phyloP scores from a whole-genome alignment of 1,140 invertebrate genomes.

The Batillaria attramentaria region DNA sequence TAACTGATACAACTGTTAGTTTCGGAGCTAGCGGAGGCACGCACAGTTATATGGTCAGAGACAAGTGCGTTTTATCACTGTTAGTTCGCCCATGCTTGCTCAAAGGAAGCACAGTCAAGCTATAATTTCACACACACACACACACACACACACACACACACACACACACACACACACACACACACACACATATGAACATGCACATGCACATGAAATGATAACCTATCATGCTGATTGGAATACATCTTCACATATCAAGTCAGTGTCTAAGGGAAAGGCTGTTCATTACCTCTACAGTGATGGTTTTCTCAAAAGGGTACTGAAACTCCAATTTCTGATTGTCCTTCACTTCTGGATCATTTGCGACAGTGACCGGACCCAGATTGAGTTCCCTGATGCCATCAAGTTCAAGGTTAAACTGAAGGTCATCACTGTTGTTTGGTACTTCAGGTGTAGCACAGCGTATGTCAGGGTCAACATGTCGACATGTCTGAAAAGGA shows the following conservation, averaged over 20 bases:
- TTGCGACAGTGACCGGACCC: background rate
- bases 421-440: background rate
- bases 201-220: too few relatives aligned
- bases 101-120: background rate
- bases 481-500: too few relatives aligned
- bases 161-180: background rate
- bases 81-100: background rate
- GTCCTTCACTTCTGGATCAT: background rate
- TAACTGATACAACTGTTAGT: background rate
- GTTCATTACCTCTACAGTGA: background rate
- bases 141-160: background rate
- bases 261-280: background rate
- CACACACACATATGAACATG: too few relatives aligned
- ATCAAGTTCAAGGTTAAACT: slow-evolving; percentile 5
- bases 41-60: background rate
- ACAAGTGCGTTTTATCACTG: background rate
- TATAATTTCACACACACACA: background rate
- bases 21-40: background rate
- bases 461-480: too few relatives aligned
- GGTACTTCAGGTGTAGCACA: too few relatives aligned
- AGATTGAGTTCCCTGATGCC: background rate
- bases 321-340: slow-evolving; percentile 7
- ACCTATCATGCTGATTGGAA: background rate
- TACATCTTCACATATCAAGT: background rate
- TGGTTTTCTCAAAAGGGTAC: slow-evolving; percentile 13